These are phyloP conservation scores for Ochotona princeps DNA, from an alignment of 2,113 vertebrate species.

Conservation along the genomic window DNA sequence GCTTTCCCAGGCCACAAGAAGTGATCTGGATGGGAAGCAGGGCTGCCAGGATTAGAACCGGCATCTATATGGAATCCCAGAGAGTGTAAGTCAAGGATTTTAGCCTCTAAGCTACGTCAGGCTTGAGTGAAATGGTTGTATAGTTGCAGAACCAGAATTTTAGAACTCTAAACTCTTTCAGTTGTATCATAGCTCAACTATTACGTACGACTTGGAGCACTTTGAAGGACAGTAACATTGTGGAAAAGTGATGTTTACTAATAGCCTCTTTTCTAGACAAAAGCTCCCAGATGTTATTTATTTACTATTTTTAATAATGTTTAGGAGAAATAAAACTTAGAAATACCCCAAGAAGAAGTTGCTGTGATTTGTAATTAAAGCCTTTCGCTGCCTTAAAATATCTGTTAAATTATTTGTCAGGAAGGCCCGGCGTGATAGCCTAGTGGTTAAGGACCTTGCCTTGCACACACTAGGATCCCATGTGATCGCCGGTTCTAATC, in stretches of 20 bases:
- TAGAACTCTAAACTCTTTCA: neutral
- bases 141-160: neutral
- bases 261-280: neutral
- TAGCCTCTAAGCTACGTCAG: too few species aligned
- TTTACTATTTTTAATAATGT: neutral
- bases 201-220: constrained; percentile 6
- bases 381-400: constrained; percentile 7
- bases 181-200: neutral
- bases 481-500: too few species aligned
- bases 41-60: too few species aligned
- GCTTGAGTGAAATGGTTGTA: neutral
- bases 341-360: constrained; percentile 17
- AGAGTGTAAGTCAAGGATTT: too few species aligned
- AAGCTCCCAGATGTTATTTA: neutral
- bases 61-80: too few species aligned
- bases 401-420: neutral
- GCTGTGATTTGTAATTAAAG: constrained; percentile 29
- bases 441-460: too few species aligned
- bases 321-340: constrained; percentile 50
- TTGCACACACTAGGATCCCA: too few species aligned
- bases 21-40: too few species aligned
- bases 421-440: too few species aligned
- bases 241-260: neutral
- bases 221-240: neutral
- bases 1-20: too few species aligned